These are phyloP conservation scores for Oxyura jamaicensis DNA, from an alignment of 2,113 vertebrate genomes.

Conservation along the genomic window DNA sequence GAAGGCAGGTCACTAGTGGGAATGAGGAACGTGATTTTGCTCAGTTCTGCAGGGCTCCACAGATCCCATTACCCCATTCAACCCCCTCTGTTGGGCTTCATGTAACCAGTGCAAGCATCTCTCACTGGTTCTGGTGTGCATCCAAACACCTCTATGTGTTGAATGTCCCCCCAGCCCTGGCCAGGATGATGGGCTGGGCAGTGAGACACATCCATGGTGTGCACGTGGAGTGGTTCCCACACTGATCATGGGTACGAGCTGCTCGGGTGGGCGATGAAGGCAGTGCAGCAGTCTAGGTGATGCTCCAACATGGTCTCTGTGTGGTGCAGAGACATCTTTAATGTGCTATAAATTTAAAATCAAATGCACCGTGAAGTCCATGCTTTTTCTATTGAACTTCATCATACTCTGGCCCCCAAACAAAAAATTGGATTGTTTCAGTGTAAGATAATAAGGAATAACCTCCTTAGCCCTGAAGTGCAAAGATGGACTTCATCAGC, in stretches of 20 bases:
- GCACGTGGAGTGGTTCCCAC: accelerated
- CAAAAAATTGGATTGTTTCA: no score
- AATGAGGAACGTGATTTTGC: accelerated
- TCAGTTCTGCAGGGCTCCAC: background rate
- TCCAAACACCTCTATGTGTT: accelerated
- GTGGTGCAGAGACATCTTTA: background rate
- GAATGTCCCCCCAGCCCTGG: accelerated
- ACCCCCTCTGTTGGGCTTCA: background rate
- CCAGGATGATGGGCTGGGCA: accelerated
- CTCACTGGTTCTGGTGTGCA: background rate
- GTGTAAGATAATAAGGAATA: background rate
- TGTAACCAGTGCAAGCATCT: background rate
- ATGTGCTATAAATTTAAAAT: accelerated
- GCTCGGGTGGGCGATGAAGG: background rate
- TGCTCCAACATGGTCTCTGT: background rate
- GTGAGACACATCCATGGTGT: accelerated
- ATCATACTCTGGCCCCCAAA: background rate
- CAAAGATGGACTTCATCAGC: background rate
- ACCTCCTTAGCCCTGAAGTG: background rate
- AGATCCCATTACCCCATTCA: accelerated
- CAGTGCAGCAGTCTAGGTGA: background rate
- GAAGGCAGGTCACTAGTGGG: background rate
- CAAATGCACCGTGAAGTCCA: background rate
- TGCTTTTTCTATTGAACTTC: background rate
- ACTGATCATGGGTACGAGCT: accelerated